Evolutionary conservation across 2,797 vertebrate species (phyloP).

Genomic region (Acanthurus leucopareius): DNA sequence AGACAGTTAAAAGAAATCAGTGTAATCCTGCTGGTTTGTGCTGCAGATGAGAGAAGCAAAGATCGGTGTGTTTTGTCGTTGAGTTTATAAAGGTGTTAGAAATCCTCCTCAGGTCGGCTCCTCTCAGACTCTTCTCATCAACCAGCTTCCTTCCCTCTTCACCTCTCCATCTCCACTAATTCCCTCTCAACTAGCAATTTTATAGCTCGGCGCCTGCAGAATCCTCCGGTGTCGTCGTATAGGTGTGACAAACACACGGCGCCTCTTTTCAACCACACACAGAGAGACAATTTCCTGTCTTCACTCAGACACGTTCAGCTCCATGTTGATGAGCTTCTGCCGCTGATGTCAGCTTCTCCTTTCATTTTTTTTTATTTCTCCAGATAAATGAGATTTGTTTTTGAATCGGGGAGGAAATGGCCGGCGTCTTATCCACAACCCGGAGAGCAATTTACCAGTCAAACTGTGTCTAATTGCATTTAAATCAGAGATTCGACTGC

Average conservation of each 20-base stretch:
- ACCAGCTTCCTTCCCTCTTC: conserved; percentile 37
- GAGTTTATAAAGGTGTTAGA: conserved; percentile 1
- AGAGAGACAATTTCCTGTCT: conserved; percentile 62
- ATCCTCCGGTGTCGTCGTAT: conserved; percentile 64
- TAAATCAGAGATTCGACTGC: conserved; percentile 61
- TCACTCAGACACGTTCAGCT: conserved; percentile 24
- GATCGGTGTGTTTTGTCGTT: background rate
- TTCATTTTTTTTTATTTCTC: conserved; percentile 43
- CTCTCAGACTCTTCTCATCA: background rate
- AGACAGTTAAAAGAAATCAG: background rate
- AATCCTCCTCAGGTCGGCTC: background rate
- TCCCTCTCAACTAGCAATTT: conserved; percentile 73
- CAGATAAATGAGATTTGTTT: conserved; percentile 60
- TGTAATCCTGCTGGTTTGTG: background rate
- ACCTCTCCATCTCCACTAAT: conserved; percentile 60
- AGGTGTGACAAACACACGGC: conserved; percentile 45
- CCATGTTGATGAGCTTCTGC: conserved; percentile 19
- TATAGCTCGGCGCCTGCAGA: conserved; percentile 66
- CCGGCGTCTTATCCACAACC: conserved; percentile 46
- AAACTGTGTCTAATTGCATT: conserved; percentile 69
- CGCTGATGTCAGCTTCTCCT: conserved; percentile 39
- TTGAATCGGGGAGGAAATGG: conserved; percentile 55
- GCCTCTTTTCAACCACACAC: conserved; percentile 36
- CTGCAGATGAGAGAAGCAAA: background rate
- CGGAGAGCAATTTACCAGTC: conserved; percentile 53